A percentile compares a stretch with the other conserved stretches of the same genome.
Evolutionary conservation across 2,888 invertebrate genomes (phyloP).

Genomic region (Heliothis peltigera): DNA sequence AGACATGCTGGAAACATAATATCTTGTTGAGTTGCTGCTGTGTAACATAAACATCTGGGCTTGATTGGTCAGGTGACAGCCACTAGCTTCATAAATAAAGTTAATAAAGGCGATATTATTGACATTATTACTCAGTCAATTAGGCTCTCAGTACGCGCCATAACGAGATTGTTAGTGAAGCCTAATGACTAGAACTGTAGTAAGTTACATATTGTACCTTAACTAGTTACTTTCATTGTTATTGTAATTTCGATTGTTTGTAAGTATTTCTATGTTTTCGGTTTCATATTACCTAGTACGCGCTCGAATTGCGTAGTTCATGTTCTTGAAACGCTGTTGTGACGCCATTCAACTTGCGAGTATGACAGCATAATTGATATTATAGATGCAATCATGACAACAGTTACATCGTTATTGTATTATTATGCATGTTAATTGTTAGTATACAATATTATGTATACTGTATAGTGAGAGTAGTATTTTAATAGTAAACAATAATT

Average conservation of each 20-base stretch:
- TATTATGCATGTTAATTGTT: constrained; percentile 4
- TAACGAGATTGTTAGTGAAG: constrained; percentile 39
- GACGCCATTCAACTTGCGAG: constrained; percentile 12
- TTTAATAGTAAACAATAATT: not conserved
- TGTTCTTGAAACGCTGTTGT: constrained; percentile 27
- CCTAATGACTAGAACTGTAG: constrained; percentile 32
- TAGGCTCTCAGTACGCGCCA: constrained; percentile 24
- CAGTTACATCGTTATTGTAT: constrained; percentile 15
- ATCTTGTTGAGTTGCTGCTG: constrained; percentile 21
- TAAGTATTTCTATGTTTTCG: constrained; percentile 14
- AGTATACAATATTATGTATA: not conserved
- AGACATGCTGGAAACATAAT: constrained; percentile 18
- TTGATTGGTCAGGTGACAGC: constrained; percentile 45
- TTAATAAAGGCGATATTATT: constrained; percentile 47
- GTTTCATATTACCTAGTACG: constrained; percentile 10
- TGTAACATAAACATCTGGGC: constrained; percentile 43
- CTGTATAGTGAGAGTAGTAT: not conserved
- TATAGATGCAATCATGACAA: constrained; percentile 18
- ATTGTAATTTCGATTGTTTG: constrained; percentile 44
- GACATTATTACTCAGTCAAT: constrained; percentile 32
- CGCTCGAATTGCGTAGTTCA: constrained; percentile 22
- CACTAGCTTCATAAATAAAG: constrained; percentile 44
- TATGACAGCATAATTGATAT: constrained; percentile 27
- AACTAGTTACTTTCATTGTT: constrained; percentile 27
- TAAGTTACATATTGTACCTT: constrained; percentile 19